A percentile compares a stretch with the other conserved stretches of the same genome.
phyloP scores from a whole-genome alignment of 2,113 vertebrate species.

The Lasiurus cinereus region DNA sequence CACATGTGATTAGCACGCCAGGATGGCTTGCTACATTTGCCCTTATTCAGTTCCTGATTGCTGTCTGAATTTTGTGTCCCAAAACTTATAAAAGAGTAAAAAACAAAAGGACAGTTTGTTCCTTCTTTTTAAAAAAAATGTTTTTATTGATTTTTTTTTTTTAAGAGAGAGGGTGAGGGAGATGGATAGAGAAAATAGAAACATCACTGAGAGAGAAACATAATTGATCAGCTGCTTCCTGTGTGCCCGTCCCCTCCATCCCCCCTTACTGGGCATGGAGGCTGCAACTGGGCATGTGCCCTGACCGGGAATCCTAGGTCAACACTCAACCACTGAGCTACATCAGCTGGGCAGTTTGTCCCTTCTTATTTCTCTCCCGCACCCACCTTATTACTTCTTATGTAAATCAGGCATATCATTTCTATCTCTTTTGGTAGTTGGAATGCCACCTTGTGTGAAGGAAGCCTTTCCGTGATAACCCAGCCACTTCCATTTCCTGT shows the following conservation, averaged over 20 bases:
- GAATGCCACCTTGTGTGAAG: background rate
- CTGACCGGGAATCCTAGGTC: no score
- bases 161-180: no score
- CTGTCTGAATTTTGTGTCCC: background rate
- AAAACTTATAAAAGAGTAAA: background rate
- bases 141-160: no score
- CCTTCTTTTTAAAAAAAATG: background rate
- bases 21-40: background rate
- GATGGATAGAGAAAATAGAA: no score
- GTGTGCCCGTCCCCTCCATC: rapidly evolving
- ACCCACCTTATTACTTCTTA: background rate
- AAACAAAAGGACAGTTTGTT: background rate
- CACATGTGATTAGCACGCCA: background rate
- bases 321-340: no score
- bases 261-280: no score
- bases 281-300: no score
- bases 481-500: background rate
- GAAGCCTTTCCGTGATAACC: background rate
- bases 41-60: background rate
- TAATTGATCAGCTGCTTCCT: no score
- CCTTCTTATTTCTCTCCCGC: background rate
- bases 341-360: background rate
- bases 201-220: no score
- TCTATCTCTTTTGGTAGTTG: background rate
- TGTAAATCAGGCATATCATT: background rate